Base-by-base conservation (phyloP, 2,888 invertebrate genomes). In the Myopa testacea region DNA sequence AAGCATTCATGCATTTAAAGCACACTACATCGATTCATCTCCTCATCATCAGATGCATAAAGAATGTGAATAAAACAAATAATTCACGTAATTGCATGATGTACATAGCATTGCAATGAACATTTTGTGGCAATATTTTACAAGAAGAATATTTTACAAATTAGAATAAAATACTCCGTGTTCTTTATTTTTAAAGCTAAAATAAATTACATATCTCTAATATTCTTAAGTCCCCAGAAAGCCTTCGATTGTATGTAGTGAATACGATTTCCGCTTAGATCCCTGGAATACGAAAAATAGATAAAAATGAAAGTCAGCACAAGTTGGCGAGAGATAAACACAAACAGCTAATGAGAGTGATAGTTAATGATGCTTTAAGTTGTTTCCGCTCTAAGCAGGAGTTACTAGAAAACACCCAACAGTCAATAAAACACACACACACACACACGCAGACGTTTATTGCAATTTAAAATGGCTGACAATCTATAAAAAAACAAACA, bases 121-220 rank as follows among this genome's bases (percentile, higher is more conserved):
- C 26, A 26, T 26, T 26, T 26, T 26, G 26, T 26, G 26, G 26
- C 1, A 26, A 26, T 26, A 26, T 26, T 26, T 26, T 26, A 26
- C 26, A 2, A 26, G 26, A 26, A 26, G 26, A 26, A 26, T 26
- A 26, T 26, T 26, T 26, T 26, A 45, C 45, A 45, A 6, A 45
- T 45, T 45, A 10, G 14, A 55, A 55, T 16, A 55, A 55, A 6
- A 55, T 50, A 50, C 50, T 26, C 26, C 1, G 50, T 50, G 10
- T 55, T 55, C 10, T 55, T 5, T n/a, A 55, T 8, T 8, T 45
- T 45, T 45, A 8, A 45, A 45, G 45, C 45, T 45, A 55, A 55
- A 55, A 55, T n/a, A n/a, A 55, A 87, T 91, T 87, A 92, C 92
- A 92, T 86, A 83, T 91, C 91, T 77, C 86, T 82, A 34, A 92